These are phyloP conservation scores for Falco concolor DNA, from an alignment of 2,797 vertebrate genomes.

Conservation along the genomic window DNA sequence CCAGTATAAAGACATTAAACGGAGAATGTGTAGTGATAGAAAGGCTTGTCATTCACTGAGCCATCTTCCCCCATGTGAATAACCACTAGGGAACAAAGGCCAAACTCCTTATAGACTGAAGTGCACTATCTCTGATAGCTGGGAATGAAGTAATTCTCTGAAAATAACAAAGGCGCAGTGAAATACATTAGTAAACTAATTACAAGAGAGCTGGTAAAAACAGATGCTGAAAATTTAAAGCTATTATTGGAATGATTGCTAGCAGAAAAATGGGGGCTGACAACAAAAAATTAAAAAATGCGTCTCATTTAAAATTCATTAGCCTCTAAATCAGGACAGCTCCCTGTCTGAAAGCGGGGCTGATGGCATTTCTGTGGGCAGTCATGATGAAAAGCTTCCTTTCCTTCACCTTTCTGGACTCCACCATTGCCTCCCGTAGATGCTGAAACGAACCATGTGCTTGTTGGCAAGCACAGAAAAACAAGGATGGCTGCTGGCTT, in stretches of 20 bases:
- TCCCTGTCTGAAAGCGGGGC: not conserved
- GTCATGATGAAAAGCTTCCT: not conserved
- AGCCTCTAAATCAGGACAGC: slow-evolving; percentile 41
- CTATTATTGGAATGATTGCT: slow-evolving; percentile 81
- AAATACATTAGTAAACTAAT: slow-evolving; percentile 62
- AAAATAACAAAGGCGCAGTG: slow-evolving; percentile 48
- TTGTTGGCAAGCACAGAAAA: fast-evolving
- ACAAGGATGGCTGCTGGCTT: not conserved
- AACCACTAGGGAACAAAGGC: slow-evolving; percentile 69
- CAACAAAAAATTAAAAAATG: slow-evolving; percentile 56
- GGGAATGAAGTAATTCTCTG: slow-evolving; percentile 55
- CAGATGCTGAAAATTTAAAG: slow-evolving; percentile 78
- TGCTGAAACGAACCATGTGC: fast-evolving
- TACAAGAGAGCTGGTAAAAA: slow-evolving; percentile 54
- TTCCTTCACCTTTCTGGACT: not conserved
- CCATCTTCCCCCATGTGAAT: slow-evolving; percentile 62
- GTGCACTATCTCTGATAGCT: slow-evolving; percentile 51
- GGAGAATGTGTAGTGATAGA: slow-evolving; percentile 57
- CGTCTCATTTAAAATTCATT: slow-evolving; percentile 62
- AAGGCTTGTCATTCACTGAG: slow-evolving; percentile 63
- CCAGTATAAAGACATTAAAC: slow-evolving; percentile 67
- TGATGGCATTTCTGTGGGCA: not conserved
- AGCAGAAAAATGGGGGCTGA: slow-evolving; percentile 53
- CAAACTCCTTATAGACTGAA: slow-evolving; percentile 64
- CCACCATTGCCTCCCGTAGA: not conserved